Percentiles rank a stretch among this genome's conserved stretches.
Conservation (phyloP, 2,113 vertebrate genomes). For the Heloderma charlesbogerti region DNA sequence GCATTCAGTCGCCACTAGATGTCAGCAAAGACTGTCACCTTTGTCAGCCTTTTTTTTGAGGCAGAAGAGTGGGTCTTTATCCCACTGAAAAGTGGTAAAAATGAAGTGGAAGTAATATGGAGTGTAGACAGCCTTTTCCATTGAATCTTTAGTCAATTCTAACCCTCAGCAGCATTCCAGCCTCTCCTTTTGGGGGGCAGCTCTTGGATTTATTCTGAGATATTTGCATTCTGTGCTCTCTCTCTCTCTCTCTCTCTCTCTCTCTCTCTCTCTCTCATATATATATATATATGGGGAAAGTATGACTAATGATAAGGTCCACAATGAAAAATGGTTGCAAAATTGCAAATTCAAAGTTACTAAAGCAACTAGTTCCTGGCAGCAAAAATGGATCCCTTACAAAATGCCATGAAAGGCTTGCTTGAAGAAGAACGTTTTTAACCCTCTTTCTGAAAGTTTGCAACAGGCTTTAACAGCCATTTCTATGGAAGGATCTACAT, state of each 20-base stretch:
- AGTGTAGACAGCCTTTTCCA: neutral
- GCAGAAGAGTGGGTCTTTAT: neutral
- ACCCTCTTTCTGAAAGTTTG: neutral
- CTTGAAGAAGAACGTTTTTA: neutral
- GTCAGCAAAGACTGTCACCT: conserved; percentile 71
- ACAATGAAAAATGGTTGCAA: neutral
- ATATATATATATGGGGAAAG: neutral
- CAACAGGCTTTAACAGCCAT: neutral
- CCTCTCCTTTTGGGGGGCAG: neutral
- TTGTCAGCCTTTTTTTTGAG: neutral
- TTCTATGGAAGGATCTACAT: neutral
- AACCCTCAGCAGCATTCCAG: neutral
- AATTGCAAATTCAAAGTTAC: neutral
- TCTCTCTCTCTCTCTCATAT: neutral
- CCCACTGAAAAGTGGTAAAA: neutral
- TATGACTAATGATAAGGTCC: neutral
- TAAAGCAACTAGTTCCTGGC: neutral
- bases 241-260: too few relatives aligned
- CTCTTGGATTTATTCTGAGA: neutral
- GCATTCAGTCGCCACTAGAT: conserved; percentile 69
- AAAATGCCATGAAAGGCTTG: neutral
- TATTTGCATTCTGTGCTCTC: neutral
- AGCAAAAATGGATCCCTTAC: neutral
- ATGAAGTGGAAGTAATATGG: neutral
- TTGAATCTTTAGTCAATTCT: neutral